Conservation (phyloP, 2,888 invertebrate genomes). For the Clivina fossor region DNA sequence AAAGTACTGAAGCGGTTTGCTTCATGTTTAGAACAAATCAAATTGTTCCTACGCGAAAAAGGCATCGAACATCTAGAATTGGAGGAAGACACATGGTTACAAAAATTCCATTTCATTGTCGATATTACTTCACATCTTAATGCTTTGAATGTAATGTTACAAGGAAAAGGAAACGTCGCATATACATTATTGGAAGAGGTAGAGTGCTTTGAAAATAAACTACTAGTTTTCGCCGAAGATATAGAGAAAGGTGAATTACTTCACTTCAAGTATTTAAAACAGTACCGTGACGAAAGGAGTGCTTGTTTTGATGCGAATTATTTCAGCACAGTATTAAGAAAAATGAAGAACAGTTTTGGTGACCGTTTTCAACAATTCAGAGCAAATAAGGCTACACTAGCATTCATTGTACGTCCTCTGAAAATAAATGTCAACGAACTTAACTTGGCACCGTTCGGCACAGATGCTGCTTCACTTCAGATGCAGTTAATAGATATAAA, state of each 20-base stretch:
- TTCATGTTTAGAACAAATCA: constrained; percentile 39
- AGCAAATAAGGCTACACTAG: too few relatives aligned
- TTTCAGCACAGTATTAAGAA: too few relatives aligned
- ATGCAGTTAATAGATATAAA: too few relatives aligned
- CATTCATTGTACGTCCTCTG: too few relatives aligned
- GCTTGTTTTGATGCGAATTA: too few relatives aligned
- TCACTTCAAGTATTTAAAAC: too few relatives aligned
- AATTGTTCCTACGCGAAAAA: constrained; percentile 44
- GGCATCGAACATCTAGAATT: constrained; percentile 44
- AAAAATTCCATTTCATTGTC: constrained; percentile 46
- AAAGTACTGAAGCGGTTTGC: constrained; percentile 39
- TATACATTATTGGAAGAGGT: constrained; percentile 40
- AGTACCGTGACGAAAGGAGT: too few relatives aligned
- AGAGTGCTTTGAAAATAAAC: constrained; percentile 41
- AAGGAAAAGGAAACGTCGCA: constrained; percentile 43
- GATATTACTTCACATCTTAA: constrained; percentile 45
- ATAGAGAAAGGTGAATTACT: constrained; percentile 38
- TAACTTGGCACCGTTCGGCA: too few relatives aligned
- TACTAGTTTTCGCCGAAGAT: constrained; percentile 40
- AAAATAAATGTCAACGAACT: too few relatives aligned
- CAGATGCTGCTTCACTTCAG: too few relatives aligned
- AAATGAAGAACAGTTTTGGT: too few relatives aligned
- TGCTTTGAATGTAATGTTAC: constrained; percentile 45
- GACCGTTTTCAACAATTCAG: too few relatives aligned
- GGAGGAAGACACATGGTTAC: constrained; percentile 42